These are phyloP conservation scores for Hydractinia echinata DNA, from an alignment of 30 jellyfish, hydroid and myxozoan genomes.

Conservation along the genomic window DNA sequence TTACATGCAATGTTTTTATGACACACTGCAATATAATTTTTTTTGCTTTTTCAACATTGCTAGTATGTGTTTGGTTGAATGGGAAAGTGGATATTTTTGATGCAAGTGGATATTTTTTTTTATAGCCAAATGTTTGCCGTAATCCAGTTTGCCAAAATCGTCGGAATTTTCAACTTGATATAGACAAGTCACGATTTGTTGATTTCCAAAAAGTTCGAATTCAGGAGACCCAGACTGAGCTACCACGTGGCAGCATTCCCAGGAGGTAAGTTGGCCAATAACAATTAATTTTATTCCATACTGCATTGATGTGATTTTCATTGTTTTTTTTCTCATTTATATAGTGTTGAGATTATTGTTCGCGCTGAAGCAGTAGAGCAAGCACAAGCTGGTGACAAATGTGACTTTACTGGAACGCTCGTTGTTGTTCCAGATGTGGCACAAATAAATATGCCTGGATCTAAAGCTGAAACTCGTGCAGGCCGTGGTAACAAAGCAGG, in stretches of 20 bases:
- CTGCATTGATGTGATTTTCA: background rate
- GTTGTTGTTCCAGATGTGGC: constrained; percentile 99
- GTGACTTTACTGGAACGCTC: constrained; percentile 98
- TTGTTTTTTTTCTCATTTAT: background rate
- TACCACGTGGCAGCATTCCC: constrained; percentile 99
- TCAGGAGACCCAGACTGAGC: constrained; percentile 99
- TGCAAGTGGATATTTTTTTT: background rate
- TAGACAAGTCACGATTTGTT: constrained; percentile 94
- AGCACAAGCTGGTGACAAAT: constrained; percentile 99
- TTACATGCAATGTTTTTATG: no score
- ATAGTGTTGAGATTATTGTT: constrained; percentile 95
- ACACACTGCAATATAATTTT: background rate
- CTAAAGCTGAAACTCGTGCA: constrained; percentile 45
- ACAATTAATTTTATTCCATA: background rate
- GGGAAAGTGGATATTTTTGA: no score
- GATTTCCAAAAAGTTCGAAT: constrained; percentile 98
- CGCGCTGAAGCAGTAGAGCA: constrained; percentile 99
- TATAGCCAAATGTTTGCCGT: constrained; percentile 92
- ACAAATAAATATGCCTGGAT: constrained; percentile 86
- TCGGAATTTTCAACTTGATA: constrained; percentile 68
- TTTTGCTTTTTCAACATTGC: constrained; percentile 5
- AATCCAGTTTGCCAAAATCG: constrained; percentile 98
- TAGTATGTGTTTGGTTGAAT: background rate
- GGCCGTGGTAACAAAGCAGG: constrained; percentile 11
- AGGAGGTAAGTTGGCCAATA: constrained; percentile 56